Conservation (phyloP, 1,140 invertebrate species). For the Pantala flavescens region DNA sequence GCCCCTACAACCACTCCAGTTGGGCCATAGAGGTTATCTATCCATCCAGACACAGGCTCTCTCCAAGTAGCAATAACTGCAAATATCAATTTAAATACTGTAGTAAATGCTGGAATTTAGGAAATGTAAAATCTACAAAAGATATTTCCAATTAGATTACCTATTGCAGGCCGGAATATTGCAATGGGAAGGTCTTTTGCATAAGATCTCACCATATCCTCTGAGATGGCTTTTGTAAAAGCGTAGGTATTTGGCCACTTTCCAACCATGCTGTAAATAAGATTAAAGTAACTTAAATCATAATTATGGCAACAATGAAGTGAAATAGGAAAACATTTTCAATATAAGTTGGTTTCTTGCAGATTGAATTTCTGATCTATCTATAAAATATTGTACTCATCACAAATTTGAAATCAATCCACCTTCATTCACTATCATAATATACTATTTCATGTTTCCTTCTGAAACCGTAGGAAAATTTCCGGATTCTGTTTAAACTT, state of each 20-base stretch:
- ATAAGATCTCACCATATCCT: slow-evolving; percentile 46
- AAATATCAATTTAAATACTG: slow-evolving; percentile 14
- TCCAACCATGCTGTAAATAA: slow-evolving; percentile 42
- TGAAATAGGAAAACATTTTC: too few species aligned
- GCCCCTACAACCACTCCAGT: slow-evolving; percentile 59
- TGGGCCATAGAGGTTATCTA: slow-evolving; percentile 78
- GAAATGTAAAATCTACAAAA: not conserved
- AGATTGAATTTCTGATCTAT: too few species aligned
- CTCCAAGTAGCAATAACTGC: slow-evolving; percentile 61
- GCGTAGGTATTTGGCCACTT: slow-evolving; percentile 63
- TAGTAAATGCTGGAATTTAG: not conserved
- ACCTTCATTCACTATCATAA: too few species aligned
- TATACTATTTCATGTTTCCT: too few species aligned
- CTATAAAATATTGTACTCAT: too few species aligned
- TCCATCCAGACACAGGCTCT: slow-evolving; percentile 66
- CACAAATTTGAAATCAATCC: too few species aligned
- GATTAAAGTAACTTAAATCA: slow-evolving; percentile 15
- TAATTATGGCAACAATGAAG: too few species aligned
- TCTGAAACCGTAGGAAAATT: too few species aligned
- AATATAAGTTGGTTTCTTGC: too few species aligned
- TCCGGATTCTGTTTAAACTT: too few species aligned
- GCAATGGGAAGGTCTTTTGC: slow-evolving; percentile 56
- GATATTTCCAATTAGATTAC: slow-evolving; percentile 29
- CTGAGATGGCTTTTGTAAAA: slow-evolving; percentile 62
- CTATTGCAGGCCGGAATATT: slow-evolving; percentile 60